Base-by-base conservation (phyloP, 1,140 invertebrate genomes). In the Magallana gigas region DNA sequence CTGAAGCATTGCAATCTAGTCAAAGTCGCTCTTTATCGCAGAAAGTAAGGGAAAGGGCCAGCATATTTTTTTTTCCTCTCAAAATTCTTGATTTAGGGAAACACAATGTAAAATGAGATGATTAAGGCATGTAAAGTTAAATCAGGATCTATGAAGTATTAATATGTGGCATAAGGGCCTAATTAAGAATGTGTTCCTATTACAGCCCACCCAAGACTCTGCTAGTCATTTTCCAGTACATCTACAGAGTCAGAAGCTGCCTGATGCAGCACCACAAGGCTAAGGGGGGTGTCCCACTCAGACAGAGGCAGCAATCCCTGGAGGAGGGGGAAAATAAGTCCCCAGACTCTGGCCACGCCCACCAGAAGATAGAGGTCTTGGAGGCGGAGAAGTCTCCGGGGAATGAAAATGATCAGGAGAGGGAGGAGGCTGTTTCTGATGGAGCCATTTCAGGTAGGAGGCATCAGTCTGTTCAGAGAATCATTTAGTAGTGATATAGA, bases 1-100 rank as follows among this genome's bases (percentile, higher is more conserved):
- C 90, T 96, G 6, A 96, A 96, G 90, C 96, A 96, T 85, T 95
- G 95, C 18, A 95, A 95, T 12, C 90, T 94, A 71, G 76, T 90
- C 36, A 88, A 90, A 64, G 57, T 88, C 14, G 90, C 91, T 23
- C 68, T 88, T 12, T 83, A 91, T 48, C 83, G 86, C 56, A 90
- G 89, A 59, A 90, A 88, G 91, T 93, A 88, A 62, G 16, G 56
- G 12, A 83, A 82, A n/a, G 18, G 36, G 5, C 36, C 36, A 5
- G 36, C 36, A 48, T 23, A 23, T 23, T 23, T 23, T 48, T 48
- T 48, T 48, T 48, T 48, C 36, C 36, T 48, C 5, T 48, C 36
- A 48, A 48, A 48, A 48, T 48, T 48, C 36, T 48, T 48, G 36
- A 48, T 48, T 48, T 48, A 4, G 36, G 1, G 2, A 48, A 48